A percentile compares a stretch with the other conserved stretches of the same genome.
These are phyloP conservation scores for Chrysemys picta DNA, from an alignment of 2,113 vertebrate genomes.

Conservation along the genomic window DNA sequence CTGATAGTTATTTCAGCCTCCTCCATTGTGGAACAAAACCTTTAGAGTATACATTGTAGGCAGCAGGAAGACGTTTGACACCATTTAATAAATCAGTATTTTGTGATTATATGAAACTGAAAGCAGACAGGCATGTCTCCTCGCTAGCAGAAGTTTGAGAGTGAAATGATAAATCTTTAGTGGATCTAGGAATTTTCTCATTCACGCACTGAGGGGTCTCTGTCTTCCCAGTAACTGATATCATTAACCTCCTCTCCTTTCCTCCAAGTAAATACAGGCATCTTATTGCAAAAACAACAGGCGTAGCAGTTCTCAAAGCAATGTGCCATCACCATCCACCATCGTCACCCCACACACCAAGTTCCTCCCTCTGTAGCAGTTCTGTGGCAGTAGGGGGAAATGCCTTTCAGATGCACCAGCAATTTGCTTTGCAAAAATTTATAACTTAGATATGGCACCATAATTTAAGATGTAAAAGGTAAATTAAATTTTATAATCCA, in stretches of 20 bases:
- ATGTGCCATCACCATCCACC: constrained; percentile 23
- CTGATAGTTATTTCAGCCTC: constrained; percentile 14
- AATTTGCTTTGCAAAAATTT: constrained; percentile 44
- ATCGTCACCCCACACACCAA: constrained; percentile 19
- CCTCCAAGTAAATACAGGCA: constrained; percentile 31
- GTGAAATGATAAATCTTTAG: constrained; percentile 26
- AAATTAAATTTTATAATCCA: constrained; percentile 62
- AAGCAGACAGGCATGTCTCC: constrained; percentile 47
- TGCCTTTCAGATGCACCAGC: constrained; percentile 31
- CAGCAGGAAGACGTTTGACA: constrained; percentile 21
- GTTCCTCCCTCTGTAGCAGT: not conserved
- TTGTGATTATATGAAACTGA: not conserved
- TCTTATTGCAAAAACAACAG: constrained; percentile 69
- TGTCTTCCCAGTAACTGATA: constrained; percentile 60
- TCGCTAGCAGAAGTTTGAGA: constrained; percentile 29
- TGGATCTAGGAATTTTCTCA: constrained; percentile 61
- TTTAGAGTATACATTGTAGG: not conserved
- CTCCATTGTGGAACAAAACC: not conserved
- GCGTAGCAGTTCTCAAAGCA: constrained; percentile 46
- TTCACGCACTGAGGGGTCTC: constrained; percentile 51
- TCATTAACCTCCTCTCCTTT: constrained; percentile 60
- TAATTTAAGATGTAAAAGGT: constrained; percentile 51
- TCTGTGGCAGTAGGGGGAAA: accelerated
- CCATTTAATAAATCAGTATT: constrained; percentile 50
- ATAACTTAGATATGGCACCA: not conserved